phyloP scores from a whole-genome alignment of 2,113 vertebrate species.

The Strigops habroptila region DNA sequence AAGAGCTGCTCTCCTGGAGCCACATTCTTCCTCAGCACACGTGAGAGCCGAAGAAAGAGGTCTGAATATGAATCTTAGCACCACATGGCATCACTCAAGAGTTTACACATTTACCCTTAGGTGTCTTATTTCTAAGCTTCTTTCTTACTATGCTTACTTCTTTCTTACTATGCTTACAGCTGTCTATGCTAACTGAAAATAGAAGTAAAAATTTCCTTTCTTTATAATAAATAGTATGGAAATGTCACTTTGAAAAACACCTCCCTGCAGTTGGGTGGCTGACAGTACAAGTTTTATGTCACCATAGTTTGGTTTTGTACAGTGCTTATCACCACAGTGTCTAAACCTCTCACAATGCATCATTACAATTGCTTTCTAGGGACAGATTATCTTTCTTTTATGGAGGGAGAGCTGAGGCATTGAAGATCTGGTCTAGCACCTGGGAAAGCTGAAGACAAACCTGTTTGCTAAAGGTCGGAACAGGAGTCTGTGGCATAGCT shows the following conservation, averaged over 20 bases:
- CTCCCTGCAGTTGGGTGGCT: neutral
- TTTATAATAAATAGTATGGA: neutral
- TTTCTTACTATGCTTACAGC: neutral
- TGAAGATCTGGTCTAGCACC: neutral
- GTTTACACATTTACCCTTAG: fast-evolving
- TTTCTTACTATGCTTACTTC: neutral
- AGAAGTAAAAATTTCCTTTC: neutral
- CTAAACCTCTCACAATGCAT: neutral
- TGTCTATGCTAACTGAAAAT: neutral
- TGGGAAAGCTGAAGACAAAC: neutral
- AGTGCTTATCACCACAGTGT: neutral
- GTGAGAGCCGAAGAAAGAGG: neutral
- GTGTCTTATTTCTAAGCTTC: neutral
- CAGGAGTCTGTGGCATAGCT: neutral
- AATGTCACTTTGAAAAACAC: neutral
- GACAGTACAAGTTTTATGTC: neutral
- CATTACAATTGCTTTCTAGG: neutral
- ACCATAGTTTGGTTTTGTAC: fast-evolving
- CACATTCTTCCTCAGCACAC: neutral
- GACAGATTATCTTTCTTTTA: neutral
- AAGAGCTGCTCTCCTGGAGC: neutral
- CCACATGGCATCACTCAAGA: fast-evolving
- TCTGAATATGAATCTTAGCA: neutral
- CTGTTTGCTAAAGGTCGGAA: neutral
- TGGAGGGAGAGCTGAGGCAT: neutral